Evolutionary conservation across 2,888 invertebrate genomes (phyloP).

Genomic region (Xylota segnis): DNA sequence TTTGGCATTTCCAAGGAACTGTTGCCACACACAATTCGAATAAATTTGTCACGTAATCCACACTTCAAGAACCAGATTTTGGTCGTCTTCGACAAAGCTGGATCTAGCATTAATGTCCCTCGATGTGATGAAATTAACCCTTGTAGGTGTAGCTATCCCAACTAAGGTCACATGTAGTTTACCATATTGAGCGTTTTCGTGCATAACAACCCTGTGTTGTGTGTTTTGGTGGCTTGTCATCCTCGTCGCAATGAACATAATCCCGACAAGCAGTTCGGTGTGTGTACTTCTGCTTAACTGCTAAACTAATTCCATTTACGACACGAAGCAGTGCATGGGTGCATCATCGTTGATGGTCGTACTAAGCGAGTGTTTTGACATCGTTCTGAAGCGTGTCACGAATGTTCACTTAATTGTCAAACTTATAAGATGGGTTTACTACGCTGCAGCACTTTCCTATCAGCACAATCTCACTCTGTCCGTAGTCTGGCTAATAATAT

Average conservation of each 20-base stretch:
- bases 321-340: not conserved
- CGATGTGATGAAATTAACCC: slow-evolving; percentile 52
- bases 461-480: not conserved
- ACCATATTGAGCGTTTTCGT: not conserved
- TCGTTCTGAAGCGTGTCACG: slow-evolving; percentile 28
- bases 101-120: slow-evolving; percentile 33
- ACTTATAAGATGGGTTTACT: slow-evolving; percentile 33
- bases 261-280: slow-evolving; percentile 37
- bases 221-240: slow-evolving; percentile 28
- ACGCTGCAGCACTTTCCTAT: slow-evolving; percentile 8
- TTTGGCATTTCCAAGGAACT: slow-evolving; percentile 46
- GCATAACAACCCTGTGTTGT: slow-evolving; percentile 23
- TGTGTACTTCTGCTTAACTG: slow-evolving; percentile 18
- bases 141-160: not conserved
- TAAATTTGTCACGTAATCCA: slow-evolving; percentile 52
- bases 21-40: slow-evolving; percentile 44
- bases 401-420: slow-evolving; percentile 26
- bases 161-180: slow-evolving; percentile 42
- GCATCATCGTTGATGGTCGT: slow-evolving; percentile 3
- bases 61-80: slow-evolving; percentile 36
- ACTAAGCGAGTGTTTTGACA: not conserved
- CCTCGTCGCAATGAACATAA: slow-evolving; percentile 32
- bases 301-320: slow-evolving; percentile 15
- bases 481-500: not conserved
- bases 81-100: slow-evolving; percentile 17